phyloP scores from a whole-genome alignment of 2,797 vertebrate genomes.

The Hyperoplus lanceolatus region DNA sequence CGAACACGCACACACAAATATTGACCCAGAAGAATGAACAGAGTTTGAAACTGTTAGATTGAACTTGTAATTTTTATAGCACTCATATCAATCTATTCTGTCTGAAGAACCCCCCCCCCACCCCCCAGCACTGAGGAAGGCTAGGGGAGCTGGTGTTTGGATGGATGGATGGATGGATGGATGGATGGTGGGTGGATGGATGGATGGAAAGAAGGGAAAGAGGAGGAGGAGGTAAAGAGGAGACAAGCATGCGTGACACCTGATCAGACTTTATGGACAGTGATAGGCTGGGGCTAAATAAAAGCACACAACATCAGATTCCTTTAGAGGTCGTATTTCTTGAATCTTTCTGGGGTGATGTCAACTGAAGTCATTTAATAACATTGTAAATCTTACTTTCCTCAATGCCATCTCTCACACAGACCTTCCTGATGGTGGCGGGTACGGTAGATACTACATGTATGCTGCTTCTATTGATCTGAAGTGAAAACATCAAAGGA shows the following conservation, averaged over 20 bases:
- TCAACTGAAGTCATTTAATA: too few relatives aligned
- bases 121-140: constrained; percentile 50
- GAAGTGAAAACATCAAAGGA: not conserved
- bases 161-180: constrained; percentile 22
- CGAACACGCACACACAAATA: constrained; percentile 4
- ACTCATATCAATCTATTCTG: constrained; percentile 51
- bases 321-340: too few relatives aligned
- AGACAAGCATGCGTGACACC: not conserved
- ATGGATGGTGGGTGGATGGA: not conserved
- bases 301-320: not conserved
- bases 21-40: constrained; percentile 13
- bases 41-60: constrained; percentile 49
- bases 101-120: constrained; percentile 31
- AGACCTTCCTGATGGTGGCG: not conserved
- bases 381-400: too few relatives aligned
- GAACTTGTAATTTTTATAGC: constrained; percentile 56
- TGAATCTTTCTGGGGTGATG: too few relatives aligned
- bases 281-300: constrained; percentile 33
- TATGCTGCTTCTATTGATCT: not conserved
- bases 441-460: not conserved
- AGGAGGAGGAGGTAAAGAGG: not conserved
- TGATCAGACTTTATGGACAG: constrained; percentile 29
- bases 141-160: constrained; percentile 81
- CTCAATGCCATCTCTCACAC: not conserved
- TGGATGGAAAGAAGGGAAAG: not conserved